Evolutionary conservation across 1,140 invertebrate genomes (phyloP).

Genomic region (Bombyx mandarina): DNA sequence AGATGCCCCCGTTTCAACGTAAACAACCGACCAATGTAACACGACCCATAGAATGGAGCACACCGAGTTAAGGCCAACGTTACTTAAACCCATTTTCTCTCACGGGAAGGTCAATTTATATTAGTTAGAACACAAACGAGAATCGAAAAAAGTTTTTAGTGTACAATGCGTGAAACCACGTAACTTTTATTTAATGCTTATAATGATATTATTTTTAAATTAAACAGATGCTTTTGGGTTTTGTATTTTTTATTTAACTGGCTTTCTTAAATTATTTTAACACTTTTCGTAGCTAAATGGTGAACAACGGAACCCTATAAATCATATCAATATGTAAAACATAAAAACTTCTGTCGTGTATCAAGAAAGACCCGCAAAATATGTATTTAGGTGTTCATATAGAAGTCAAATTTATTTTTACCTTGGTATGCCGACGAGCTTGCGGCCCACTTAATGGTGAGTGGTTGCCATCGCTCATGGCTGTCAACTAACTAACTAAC

Average conservation of each 20-base stretch:
- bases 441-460: too few relatives aligned
- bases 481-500: too few relatives aligned
- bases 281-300: neutral
- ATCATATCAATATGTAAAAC: too few relatives aligned
- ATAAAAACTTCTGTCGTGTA: too few relatives aligned
- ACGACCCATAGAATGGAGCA: slow-evolving; percentile 3
- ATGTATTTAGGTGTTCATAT: too few relatives aligned
- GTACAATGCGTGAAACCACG: slow-evolving; percentile 15
- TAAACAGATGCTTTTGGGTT: slow-evolving; percentile 5
- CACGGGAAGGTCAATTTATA: slow-evolving; percentile 5
- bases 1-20: slow-evolving; percentile 39
- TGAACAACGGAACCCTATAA: neutral
- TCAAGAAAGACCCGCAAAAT: too few relatives aligned
- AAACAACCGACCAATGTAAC: slow-evolving; percentile 25
- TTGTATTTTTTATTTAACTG: neutral
- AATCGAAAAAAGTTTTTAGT: slow-evolving; percentile 9
- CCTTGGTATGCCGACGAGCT: too few relatives aligned
- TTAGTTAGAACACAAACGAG: neutral
- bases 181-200: slow-evolving; percentile 11
- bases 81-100: slow-evolving; percentile 11
- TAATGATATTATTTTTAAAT: slow-evolving; percentile 2
- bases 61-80: slow-evolving; percentile 10
- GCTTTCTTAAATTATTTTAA: neutral
- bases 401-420: too few relatives aligned
- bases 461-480: too few relatives aligned